These are phyloP conservation scores for Sylvilagus bachmani DNA, from an alignment of 2,113 vertebrate genomes.

Conservation along the genomic window DNA sequence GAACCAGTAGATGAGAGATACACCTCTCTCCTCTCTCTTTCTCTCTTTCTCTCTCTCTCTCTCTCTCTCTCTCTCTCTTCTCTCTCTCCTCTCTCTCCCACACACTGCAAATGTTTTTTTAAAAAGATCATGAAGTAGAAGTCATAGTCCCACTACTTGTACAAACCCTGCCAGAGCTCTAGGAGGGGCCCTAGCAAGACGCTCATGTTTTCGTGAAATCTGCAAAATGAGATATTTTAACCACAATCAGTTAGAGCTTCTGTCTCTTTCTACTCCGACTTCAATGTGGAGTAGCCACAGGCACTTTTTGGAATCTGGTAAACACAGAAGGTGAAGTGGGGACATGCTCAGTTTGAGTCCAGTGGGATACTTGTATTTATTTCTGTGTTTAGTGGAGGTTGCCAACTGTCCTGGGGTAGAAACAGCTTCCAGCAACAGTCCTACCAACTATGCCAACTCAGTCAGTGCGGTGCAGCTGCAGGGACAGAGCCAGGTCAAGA, in stretches of 20 bases:
- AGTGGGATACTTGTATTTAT: not conserved
- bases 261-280: not conserved
- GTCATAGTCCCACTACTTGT: not conserved
- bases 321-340: not conserved
- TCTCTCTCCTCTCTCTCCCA: too few species aligned
- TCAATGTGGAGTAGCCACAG: not conserved
- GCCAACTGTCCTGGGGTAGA: not conserved
- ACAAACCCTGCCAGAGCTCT: not conserved
- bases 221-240: not conserved
- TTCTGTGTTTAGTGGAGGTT: not conserved
- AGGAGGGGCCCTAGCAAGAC: not conserved
- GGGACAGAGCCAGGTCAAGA: slow-evolving; percentile 1
- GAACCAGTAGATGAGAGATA: too few species aligned
- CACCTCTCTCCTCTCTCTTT: too few species aligned
- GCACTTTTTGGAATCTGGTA: not conserved
- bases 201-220: not conserved
- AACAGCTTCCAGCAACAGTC: slow-evolving; percentile 12
- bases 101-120: too few species aligned
- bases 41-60: too few species aligned
- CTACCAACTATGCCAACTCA: not conserved
- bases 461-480: not conserved
- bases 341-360: not conserved
- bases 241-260: not conserved
- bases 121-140: not conserved
- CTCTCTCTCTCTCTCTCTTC: too few species aligned